Evolutionary conservation across 1,140 invertebrate genomes (phyloP).

Genomic region (Yoshiicerus persimilis): DNA sequence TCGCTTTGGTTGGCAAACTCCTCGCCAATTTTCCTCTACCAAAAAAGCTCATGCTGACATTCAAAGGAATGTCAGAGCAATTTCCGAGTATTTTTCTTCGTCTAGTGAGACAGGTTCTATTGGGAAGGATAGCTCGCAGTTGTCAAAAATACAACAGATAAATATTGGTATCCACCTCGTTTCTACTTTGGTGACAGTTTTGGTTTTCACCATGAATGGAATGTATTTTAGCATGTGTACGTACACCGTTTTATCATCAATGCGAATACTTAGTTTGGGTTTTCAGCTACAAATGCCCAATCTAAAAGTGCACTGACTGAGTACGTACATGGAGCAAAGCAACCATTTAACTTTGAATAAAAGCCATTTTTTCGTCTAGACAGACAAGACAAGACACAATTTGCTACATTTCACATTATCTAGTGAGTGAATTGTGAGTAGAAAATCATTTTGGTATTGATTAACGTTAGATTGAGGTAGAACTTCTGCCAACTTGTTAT

Average conservation of each 20-base stretch:
- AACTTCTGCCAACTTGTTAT: neutral
- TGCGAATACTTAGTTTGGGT: neutral
- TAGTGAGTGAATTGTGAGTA: neutral
- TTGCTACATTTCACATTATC: neutral
- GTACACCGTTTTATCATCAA: neutral
- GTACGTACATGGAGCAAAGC: too few species aligned
- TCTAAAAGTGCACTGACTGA: neutral
- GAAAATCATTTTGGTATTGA: neutral
- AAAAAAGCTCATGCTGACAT: slow-evolving; percentile 22
- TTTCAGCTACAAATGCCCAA: neutral
- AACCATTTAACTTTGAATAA: neutral
- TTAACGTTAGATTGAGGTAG: neutral
- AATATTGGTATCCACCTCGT: neutral
- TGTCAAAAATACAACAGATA: slow-evolving; percentile 7
- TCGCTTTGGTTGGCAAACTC: slow-evolving; percentile 25
- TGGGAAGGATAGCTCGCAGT: neutral
- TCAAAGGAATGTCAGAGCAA: slow-evolving; percentile 12
- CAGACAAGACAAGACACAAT: neutral
- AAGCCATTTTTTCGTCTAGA: neutral
- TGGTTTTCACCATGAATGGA: neutral
- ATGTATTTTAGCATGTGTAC: neutral
- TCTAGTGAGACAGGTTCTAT: neutral
- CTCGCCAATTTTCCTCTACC: neutral
- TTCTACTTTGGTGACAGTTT: slow-evolving; percentile 3
- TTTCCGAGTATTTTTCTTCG: slow-evolving; percentile 9